Evolutionary conservation across 1,140 invertebrate species (phyloP), one percentile per base, ranked within the genome.

Genomic region (Medauroidea extradentata): DNA sequence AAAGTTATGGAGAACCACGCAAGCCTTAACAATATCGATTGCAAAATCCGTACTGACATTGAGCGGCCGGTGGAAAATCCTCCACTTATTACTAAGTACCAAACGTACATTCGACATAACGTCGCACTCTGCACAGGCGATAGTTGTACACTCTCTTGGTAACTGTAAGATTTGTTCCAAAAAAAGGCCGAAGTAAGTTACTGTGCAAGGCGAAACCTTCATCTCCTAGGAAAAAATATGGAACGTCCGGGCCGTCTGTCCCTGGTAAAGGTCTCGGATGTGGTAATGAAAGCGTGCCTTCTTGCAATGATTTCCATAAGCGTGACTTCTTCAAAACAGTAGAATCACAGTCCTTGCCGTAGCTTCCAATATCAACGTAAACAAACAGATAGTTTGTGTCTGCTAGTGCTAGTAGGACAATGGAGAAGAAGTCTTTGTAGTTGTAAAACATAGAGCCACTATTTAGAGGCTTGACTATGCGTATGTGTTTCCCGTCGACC

Each of bases 111-210:
- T 73, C 71, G 9, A 69, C 60, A 38, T 61, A 65, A 21, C 71
- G 57, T 55, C 71, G 60, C 5, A 67, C 71, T 18, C 72, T 53
- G 18, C 67, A 67, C 25, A 72, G 63, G 49, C 70, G 60, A 58
- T 77, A 78, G 52, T 79, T 78, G 57, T 72, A 77, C 9, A 76
- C 67, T 46, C 70, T 64, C 63, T 76, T 63, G 60, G 48, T 13
- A n/a, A 53, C 42, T 52, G 50, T 60, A 24, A 72, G 60, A 42
- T 69, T n/a, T 39, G 53, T 62, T 27, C 66, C 65, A 41, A 66
- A 65, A 63, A 69, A 80, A 48, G 76, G 75, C 59, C 73, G 75
- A 65, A 78, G 66, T 54, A 79, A 53, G 55, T 73, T 64, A 18
- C 52, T 53, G 54, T 67, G 67, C 43, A 79, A 53, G n/a, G 71